phyloP scores from a whole-genome alignment of 2,888 invertebrate species.

The Pinctada fucata region DNA sequence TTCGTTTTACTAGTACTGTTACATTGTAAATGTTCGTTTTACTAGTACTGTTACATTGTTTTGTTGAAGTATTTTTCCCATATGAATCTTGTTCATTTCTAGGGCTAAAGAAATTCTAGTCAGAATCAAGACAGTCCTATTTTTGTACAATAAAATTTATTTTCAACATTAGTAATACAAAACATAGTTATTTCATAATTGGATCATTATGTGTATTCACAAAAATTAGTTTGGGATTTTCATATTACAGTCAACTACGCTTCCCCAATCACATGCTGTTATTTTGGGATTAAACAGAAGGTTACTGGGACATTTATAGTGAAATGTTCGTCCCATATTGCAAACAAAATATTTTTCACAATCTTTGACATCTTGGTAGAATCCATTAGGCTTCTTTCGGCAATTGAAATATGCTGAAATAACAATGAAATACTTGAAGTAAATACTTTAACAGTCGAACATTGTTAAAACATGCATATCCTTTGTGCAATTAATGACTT shows the following conservation, averaged over 20 bases:
- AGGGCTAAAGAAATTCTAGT: too few relatives aligned
- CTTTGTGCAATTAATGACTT: too few relatives aligned
- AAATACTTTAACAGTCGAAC: background rate
- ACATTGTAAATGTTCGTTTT: too few relatives aligned
- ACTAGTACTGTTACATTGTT: too few relatives aligned
- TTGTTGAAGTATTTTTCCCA: too few relatives aligned
- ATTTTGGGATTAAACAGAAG: constrained; percentile 31
- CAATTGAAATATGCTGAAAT: constrained; percentile 37
- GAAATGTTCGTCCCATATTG: constrained; percentile 36
- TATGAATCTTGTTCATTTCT: too few relatives aligned
- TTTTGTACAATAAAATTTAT: too few relatives aligned
- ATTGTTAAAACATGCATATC: background rate
- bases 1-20: too few relatives aligned
- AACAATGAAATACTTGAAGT: background rate
- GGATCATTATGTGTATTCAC: too few relatives aligned
- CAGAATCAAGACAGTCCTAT: too few relatives aligned
- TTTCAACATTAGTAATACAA: too few relatives aligned
- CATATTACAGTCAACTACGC: constrained; percentile 86
- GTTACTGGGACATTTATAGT: constrained; percentile 37
- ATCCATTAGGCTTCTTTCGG: constrained; percentile 32
- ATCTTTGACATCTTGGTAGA: constrained; percentile 36
- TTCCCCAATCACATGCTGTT: constrained; percentile 33
- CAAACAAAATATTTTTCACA: constrained; percentile 46
- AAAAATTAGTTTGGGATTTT: background rate
- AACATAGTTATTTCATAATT: too few relatives aligned